phyloP scores from a whole-genome alignment of 2,797 vertebrate species.

The Tarsius wallacei region DNA sequence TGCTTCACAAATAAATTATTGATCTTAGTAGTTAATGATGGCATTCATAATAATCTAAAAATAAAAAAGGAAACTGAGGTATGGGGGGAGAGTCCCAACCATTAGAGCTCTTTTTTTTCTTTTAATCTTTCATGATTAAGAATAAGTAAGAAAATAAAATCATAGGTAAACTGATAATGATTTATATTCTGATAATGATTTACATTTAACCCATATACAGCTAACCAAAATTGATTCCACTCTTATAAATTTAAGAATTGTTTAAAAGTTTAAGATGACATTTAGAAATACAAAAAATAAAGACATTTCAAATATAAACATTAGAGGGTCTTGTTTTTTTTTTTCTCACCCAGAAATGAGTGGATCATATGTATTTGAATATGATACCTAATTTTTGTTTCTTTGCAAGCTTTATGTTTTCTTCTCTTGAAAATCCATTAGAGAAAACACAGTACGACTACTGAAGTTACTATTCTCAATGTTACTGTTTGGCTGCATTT shows the following conservation, averaged over 20 bases:
- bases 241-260: neutral
- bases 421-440: neutral
- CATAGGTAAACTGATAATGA: neutral
- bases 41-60: slow-evolving; percentile 1
- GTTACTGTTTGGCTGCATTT: neutral
- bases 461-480: neutral
- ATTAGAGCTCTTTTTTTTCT: neutral
- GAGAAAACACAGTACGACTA: neutral
- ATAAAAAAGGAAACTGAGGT: neutral
- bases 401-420: neutral
- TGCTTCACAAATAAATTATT: slow-evolving; percentile 31
- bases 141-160: neutral
- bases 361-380: neutral
- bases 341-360: neutral
- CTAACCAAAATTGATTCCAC: neutral
- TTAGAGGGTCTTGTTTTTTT: neutral
- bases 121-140: slow-evolving; percentile 28
- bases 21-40: slow-evolving; percentile 6
- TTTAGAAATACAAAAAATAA: neutral
- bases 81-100: neutral
- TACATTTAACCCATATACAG: neutral
- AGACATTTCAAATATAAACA: neutral
- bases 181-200: neutral
- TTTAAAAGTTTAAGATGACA: neutral
- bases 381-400: neutral